Base-by-base conservation (phyloP, 2,797 vertebrate species). In the Enteromius anoplus region DNA sequence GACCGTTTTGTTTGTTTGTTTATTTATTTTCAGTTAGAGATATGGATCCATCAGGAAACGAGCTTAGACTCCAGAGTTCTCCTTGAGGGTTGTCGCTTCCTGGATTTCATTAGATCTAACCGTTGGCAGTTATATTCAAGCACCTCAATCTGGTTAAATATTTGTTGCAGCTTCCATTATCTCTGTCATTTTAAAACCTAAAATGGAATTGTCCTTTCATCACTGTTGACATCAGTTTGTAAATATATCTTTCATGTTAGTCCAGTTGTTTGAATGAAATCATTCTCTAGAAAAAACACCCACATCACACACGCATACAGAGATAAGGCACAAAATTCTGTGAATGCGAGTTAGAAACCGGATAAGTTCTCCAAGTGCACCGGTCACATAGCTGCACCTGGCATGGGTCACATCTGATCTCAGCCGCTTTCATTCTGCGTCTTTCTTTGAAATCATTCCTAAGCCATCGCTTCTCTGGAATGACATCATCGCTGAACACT, bases 381-480 rank as follows among this genome's bases (percentile, higher is more conserved):
- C 32, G 58, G 53, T 81, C 78, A 71, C 51, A 34, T 82, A 53
- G 37, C 66, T 62, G 80, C 79, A 88, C 86, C 84, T 88, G 85
- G 84, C 75, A 32, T 58, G 75, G 37, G 76, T 80, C 68, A 81
- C 82, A 62, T 53, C 79, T 85, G 81, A 87, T 87, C 75, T 83
- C 75, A n/a, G 70, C 12, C 14, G 78, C 73, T 68, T 71, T 76
- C 78, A 78, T 82, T 82, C 29, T 60, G 21, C 4, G 53, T 89
- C 82, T 85, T 82, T 82, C 81, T 91, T 89, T 92, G 87, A 91
- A 88, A 88, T 87, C 90, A 86, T 92, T 90, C 88, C 91, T 91
- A 89, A 88, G 88, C 92, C 91, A 32, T 78, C 42, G 29, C 23
- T 72, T 32, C 10, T 40, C 79, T 65, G 87, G 49, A 84, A 86